Evolutionary conservation across 1,140 invertebrate species (phyloP), one percentile per base, ranked within the genome.

Genomic region (Diachasmimorpha longicaudata): DNA sequence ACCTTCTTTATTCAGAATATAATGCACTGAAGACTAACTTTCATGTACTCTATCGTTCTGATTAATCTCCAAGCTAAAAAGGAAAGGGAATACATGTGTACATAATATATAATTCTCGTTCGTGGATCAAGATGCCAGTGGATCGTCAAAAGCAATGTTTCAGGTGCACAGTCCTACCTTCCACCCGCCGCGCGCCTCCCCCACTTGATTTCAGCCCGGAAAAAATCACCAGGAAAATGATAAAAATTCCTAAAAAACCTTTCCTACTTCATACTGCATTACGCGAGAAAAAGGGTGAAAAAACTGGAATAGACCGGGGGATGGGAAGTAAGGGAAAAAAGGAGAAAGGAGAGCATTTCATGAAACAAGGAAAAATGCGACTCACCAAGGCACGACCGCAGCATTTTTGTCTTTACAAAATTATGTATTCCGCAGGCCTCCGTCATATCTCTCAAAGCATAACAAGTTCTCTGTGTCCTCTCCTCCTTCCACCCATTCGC

Each of bases 401-500:
- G 79, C 85, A 89, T 89, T 89, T 89, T 89, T 89, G 88, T 89
- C 87, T 88, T 89, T 88, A 89, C 86, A 87, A 86, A 89, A 89
- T 89, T 89, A 89, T 89, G 86, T 89, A 89, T 89, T 89, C 88
- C 84, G 83, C 88, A 86, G 85, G 86, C 87, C 86, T 86, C 81
- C 84, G 81, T 84, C 86, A 87, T 89, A 89, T 89, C 87, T 88
- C 86, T 88, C 87, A 89, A 89, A 89, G 86, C 88, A 89, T 89
- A 89, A 88, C 87, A 89, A 89, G 86, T 89, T 89, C 82, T 83
- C 68, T 71, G 82, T 85, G 81, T 84, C 67, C 74, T 63, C 76
- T 71, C 67, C 39, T 76, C 70, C 70, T 72, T 71, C 79, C 42
- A 67, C 70, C 70, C 13, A n/a, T 72, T 72, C 23, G 44, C 70